Percentiles rank a stretch among this genome's conserved stretches.
phyloP scores from a whole-genome alignment of 2,888 invertebrate genomes.

The Polietes domitor region DNA sequence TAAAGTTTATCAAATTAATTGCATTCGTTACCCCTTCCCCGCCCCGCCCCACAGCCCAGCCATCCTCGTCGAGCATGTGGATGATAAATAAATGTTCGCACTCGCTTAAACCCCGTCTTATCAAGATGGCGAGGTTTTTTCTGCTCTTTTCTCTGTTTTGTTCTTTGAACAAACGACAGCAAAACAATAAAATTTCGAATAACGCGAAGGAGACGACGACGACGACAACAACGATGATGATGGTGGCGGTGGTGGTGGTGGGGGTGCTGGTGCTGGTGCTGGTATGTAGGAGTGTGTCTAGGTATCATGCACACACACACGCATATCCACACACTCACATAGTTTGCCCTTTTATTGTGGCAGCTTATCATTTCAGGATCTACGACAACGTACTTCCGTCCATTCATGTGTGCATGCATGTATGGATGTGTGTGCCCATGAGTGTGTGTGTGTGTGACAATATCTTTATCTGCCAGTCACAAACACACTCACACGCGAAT shows the following conservation, averaged over 20 bases:
- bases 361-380: background rate
- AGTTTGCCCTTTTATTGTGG: conserved; percentile 13
- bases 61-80: background rate
- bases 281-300: background rate
- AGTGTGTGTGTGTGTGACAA: background rate
- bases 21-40: background rate
- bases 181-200: background rate
- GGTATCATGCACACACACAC: background rate
- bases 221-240: no score
- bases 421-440: background rate
- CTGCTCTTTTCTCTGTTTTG: background rate
- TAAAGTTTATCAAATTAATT: conserved; percentile 49
- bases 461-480: background rate
- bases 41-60: background rate
- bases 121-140: conserved; percentile 17
- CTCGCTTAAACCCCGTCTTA: conserved; percentile 9
- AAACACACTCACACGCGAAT: conserved; percentile 15
- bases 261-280: no score
- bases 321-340: background rate
- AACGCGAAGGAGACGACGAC: background rate
- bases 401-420: background rate
- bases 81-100: conserved; percentile 14
- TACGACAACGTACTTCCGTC: background rate
- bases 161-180: background rate
- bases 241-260: no score